Conservation (phyloP, 1,140 invertebrate species). For the Meloidogyne hapla region DNA sequence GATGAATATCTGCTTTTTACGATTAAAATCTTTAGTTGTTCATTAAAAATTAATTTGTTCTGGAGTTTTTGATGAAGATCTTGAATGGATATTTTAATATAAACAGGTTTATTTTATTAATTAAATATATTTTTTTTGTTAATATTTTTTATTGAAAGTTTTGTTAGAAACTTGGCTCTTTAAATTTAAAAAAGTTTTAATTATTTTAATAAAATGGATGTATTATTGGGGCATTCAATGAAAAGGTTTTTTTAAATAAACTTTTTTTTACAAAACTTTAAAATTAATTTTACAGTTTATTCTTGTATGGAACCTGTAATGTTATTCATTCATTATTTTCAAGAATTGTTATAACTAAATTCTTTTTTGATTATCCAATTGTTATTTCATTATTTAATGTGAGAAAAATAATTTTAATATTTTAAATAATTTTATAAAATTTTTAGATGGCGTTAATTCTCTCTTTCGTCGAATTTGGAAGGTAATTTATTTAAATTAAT, state of each 20-base stretch:
- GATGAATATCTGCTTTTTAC: neutral
- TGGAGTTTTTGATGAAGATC: too few species aligned
- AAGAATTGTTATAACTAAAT: slow-evolving; percentile 49
- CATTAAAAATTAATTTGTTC: too few species aligned
- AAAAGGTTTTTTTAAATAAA: neutral
- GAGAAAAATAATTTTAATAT: neutral
- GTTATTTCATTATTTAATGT: slow-evolving; percentile 46
- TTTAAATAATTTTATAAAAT: neutral
- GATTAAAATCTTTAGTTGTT: neutral
- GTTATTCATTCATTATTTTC: slow-evolving; percentile 38
- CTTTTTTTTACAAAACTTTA: neutral
- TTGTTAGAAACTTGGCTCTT: too few species aligned
- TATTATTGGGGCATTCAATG: neutral
- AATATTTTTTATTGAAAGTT: too few species aligned
- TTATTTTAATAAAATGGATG: neutral
- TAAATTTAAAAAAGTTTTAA: neutral
- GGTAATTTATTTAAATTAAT: slow-evolving; percentile 14
- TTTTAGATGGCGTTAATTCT: slow-evolving; percentile 44
- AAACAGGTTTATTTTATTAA: neutral
- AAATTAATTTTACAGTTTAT: slow-evolving; percentile 26
- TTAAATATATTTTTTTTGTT: neutral
- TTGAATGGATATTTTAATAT: neutral
- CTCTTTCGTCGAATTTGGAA: slow-evolving; percentile 36
- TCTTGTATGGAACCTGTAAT: slow-evolving; percentile 32
- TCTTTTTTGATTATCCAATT: slow-evolving; percentile 52